Conservation (phyloP, 2,113 vertebrate genomes). For the Halcyon senegalensis region DNA sequence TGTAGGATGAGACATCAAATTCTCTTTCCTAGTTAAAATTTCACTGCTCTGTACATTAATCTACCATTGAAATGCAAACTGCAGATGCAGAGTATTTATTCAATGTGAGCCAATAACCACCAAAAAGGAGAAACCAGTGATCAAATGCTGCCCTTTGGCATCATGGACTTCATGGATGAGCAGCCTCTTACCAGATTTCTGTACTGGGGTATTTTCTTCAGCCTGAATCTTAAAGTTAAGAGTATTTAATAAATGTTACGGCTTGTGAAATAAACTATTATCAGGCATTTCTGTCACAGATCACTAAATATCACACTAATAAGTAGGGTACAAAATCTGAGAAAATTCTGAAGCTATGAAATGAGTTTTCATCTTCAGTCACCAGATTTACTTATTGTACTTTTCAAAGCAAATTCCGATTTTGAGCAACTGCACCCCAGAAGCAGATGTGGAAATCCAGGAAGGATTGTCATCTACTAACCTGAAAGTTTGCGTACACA, state of each 20-base stretch:
- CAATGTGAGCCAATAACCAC: background rate
- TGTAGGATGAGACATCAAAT: background rate
- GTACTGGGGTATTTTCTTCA: background rate
- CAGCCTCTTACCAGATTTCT: background rate
- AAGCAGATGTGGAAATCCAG: background rate
- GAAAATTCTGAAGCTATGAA: background rate
- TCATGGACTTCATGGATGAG: background rate
- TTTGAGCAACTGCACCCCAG: background rate
- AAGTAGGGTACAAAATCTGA: background rate
- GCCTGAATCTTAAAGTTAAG: background rate
- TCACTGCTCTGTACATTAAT: background rate
- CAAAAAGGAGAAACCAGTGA: background rate
- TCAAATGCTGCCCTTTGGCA: background rate
- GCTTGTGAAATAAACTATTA: background rate
- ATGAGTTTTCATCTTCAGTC: background rate
- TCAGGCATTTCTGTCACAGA: background rate
- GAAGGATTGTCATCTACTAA: background rate
- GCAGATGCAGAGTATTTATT: background rate
- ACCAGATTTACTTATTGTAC: background rate
- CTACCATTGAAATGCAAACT: background rate
- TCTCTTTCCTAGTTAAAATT: background rate
- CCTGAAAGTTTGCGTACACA: background rate
- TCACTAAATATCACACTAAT: background rate
- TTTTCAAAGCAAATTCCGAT: background rate
- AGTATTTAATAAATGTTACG: background rate